These are phyloP conservation scores for Strix occidentalis DNA, from an alignment of 2,797 vertebrate species.

Conservation along the genomic window DNA sequence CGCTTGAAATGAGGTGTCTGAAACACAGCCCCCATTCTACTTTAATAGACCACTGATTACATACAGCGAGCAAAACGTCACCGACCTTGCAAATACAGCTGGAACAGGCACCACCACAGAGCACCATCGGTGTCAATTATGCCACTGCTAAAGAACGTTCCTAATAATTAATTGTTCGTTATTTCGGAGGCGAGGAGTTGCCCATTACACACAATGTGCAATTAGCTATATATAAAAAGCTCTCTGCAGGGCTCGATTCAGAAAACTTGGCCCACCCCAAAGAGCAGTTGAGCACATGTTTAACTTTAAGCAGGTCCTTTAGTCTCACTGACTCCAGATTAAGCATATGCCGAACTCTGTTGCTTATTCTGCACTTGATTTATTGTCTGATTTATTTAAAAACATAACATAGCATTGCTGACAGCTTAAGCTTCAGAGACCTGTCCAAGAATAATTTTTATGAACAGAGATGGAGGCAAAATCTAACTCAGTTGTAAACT, in stretches of 20 bases:
- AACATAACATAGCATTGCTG: not conserved
- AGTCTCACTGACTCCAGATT: not conserved
- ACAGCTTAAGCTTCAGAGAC: not conserved
- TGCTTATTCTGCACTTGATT: not conserved
- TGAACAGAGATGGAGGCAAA: not conserved
- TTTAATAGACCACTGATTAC: not conserved
- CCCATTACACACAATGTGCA: not conserved
- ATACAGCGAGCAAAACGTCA: not conserved
- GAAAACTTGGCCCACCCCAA: not conserved
- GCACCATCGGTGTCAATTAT: accelerated
- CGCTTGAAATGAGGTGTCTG: not conserved
- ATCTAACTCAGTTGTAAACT: not conserved
- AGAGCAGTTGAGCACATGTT: not conserved
- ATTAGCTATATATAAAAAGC: not conserved
- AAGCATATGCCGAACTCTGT: not conserved
- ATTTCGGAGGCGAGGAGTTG: not conserved
- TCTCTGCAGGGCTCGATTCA: not conserved
- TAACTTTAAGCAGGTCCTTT: not conserved
- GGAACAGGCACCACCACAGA: not conserved
- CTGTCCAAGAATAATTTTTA: not conserved
- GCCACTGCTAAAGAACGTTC: not conserved
- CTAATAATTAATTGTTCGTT: not conserved
- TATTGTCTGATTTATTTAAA: not conserved
- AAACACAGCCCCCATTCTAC: not conserved
- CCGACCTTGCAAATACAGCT: not conserved